Base-by-base conservation (phyloP, 2,113 vertebrate genomes). In the Laterallus jamaicensis region DNA sequence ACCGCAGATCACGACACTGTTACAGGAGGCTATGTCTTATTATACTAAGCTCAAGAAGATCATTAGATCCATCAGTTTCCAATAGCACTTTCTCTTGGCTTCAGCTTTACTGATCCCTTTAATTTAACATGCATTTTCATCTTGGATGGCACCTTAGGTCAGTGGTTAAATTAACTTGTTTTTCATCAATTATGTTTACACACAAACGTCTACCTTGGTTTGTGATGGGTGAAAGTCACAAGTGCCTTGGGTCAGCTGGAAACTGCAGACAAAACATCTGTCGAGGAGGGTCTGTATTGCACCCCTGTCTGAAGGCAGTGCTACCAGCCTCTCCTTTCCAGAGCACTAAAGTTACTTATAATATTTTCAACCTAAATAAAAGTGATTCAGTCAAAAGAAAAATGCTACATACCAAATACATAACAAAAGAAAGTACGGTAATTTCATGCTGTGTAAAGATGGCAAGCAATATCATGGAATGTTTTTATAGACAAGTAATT, bases 401-500 rank as follows among this genome's bases (percentile, higher is more conserved):
- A 88, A 78, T 39, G 75, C 44, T 64, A 49, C 56, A 8, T 49
- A 67, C 60, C 75, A 39, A 62, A 90, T 32, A 39, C 28, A 5
- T 83, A 80, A 71, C 74, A 78, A 88, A 92, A 85, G 63, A 70
- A 76, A 87, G 62, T 29, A n/a, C 82, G 64, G 79, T 69, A 93
- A 74, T 83, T 95, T 95, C 91, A 85, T 92, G 88, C 90, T 93
- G 83, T 59, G 79, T 86, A 94, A 95, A 86, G 54, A 76, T 62
- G 78, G 63, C 56, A 42, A 90, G 87, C 58, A 82, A 82, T 89
- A 79, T 26, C 11, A 2, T 37, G 66, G 84, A 86, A 75, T 58
- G 80, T 91, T 94, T 95, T 92, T 73, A 88, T 84, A 94, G 90
- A 22, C 19, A 49, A 88, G 73, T 90, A 90, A 79, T 92, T 84